Evolutionary conservation across 2,113 vertebrate genomes (phyloP), one percentile per base, ranked within the genome.

Genomic region (Eidolon helvum): DNA sequence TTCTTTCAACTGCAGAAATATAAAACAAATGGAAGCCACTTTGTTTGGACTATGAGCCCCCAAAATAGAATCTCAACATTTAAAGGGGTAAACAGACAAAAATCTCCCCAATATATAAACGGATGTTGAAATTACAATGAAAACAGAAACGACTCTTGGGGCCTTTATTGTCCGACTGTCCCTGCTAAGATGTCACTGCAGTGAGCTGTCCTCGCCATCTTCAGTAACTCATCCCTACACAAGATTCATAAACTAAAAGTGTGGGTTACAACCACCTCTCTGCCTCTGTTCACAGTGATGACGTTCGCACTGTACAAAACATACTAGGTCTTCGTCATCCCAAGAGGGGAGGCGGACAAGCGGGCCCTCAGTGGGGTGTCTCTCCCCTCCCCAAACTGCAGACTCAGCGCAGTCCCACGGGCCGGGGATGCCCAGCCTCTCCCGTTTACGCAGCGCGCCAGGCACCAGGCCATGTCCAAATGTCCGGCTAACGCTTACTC

Each of bases 331-430:
- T 43, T 74, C 26, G 1, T 82, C 30, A 10, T 26, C 59, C 55
- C 28, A 10, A 24, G 57, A 33, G 3, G 35, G 65, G n/a, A n/a
- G 5, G 2, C 1, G 10, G n/a, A 48, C 35, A 28, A 38, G 55
- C 1, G 14, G 55, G 0, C 24, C 10, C 30, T 4, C 16, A 57
- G 21, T 6, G 72, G 57, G 69, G 33, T 12, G 45, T 48, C 12
- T 19, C 75, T 55, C n/a, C 66, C 35, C 33, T 33, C 48, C 66
- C 19, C 28, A n/a, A n/a, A n/a, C n/a, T 9, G 3, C 14, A 5
- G 2, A 57, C 16, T 21, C 7, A 2, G 3, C 0, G 5, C n/a
- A 21, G 45, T 15, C 33, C 22, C 18, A 5, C 2, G 1, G 19
- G 80, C 89, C 40, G 77, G 82, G 65, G 80, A 57, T 66, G 43